A percentile compares a stretch with the other conserved stretches of the same genome.
Conservation (phyloP, 2,797 vertebrate genomes). For the Chiloscyllium punctatum region DNA sequence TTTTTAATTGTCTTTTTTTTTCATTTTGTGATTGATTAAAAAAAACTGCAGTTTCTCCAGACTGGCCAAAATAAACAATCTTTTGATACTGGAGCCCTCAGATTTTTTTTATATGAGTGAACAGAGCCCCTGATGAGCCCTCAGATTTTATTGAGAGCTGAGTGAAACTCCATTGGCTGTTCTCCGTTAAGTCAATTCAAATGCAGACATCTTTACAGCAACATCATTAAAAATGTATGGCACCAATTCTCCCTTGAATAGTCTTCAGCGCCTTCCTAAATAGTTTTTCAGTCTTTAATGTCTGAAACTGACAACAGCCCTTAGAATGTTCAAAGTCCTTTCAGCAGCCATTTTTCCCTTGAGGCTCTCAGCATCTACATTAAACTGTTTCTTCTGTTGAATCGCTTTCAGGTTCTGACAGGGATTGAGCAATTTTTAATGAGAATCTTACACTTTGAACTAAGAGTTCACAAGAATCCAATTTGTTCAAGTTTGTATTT, state of each 20-base stretch:
- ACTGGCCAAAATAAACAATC: not conserved
- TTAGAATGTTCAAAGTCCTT: conserved; percentile 26
- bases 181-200: conserved; percentile 19
- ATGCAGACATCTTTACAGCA: conserved; percentile 19
- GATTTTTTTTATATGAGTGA: not conserved
- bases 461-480: conserved; percentile 3
- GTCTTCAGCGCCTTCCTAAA: conserved; percentile 22
- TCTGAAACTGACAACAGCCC: conserved; percentile 26
- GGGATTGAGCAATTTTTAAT: conserved; percentile 18
- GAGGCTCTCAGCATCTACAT: not conserved
- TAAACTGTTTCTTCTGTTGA: not conserved
- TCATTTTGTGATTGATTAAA: not conserved
- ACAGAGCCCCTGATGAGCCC: not conserved
- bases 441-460: conserved; percentile 19
- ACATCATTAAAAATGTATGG: conserved; percentile 34
- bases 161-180: not conserved
- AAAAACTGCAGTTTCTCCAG: not conserved
- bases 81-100: not conserved
- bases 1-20: not conserved
- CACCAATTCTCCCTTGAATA: conserved; percentile 24
- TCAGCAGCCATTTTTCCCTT: not conserved
- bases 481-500: conserved; percentile 32
- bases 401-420: conserved; percentile 10
- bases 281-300: conserved; percentile 33
- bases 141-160: conserved; percentile 12